Evolutionary conservation across 2,797 vertebrate species (phyloP), one percentile per base, ranked within the genome.

Genomic region (Scomberomorus guttatus): DNA sequence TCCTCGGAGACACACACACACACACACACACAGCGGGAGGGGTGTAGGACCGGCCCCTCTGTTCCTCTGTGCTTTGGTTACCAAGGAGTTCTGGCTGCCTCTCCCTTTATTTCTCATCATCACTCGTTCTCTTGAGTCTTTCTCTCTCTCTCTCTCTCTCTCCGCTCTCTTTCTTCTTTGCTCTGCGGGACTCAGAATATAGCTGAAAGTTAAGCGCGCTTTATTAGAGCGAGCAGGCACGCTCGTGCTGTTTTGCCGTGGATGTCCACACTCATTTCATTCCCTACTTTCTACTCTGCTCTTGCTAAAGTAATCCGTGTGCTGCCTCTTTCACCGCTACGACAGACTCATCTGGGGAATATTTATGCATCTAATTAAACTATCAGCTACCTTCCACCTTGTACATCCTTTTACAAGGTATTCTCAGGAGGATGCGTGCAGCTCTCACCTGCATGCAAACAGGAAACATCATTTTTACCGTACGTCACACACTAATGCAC

Each of bases 21-120:
- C 73, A 91, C 78, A 72, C 84, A 88, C 88, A 80, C 76, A 64
- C 70, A 85, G 87, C 59, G 56, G 90, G 90, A 84, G 90, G 89
- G 90, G 90, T 90, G 81, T 86, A 86, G 92, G 80, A 89, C 84
- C 84, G 81, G 90, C 92, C 93, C 90, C 90, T 91, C 90, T 92
- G 90, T 82, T 93, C 88, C 87, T 90, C 92, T 91, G 87, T 82
- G 91, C 89, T 92, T 91, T 88, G 90, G 95, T 96, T 94, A 93
- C 94, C 93, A 95, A 93, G 94, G 93, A 94, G 93, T 89, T 93
- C 77, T 85, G 84, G 83, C 90, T 87, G 90, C 89, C 84, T 90
- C 83, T 83, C 85, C 82, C 88, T 85, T 89, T 77, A 87, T 84
- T 89, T 83, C 89, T 84, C 83, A 88, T 93, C 85, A 80, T 88